Conservation (phyloP, 2,888 invertebrate species). For the Eupeodes luniger region DNA sequence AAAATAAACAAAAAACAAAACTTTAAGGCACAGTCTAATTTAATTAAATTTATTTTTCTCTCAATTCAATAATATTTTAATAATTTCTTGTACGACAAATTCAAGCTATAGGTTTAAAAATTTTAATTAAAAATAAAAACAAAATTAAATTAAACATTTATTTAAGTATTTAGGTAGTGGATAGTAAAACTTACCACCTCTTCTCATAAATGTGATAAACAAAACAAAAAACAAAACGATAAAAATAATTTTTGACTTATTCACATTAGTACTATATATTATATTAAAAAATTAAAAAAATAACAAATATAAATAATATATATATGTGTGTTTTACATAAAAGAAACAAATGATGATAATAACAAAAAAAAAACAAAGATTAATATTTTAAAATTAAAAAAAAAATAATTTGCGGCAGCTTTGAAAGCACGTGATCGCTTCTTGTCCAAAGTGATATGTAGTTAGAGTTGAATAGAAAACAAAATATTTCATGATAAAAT, state of each 20-base stretch:
- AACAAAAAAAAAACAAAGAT: constrained; percentile 16
- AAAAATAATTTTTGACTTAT: constrained; percentile 71
- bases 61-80: constrained; percentile 9
- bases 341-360: constrained; percentile 66
- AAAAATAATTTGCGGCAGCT: constrained; percentile 70
- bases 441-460: constrained; percentile 76
- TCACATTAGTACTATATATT: constrained; percentile 68
- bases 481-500: constrained; percentile 68
- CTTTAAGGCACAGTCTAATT: not conserved
- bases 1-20: not conserved
- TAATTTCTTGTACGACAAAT: constrained; percentile 48
- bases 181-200: constrained; percentile 77
- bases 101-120: constrained; percentile 42
- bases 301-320: constrained; percentile 51
- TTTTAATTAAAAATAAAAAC: not conserved
- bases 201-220: constrained; percentile 75
- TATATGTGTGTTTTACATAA: constrained; percentile 65
- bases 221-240: constrained; percentile 32
- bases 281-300: constrained; percentile 15
- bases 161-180: constrained; percentile 70
- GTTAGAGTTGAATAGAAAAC: constrained; percentile 74
- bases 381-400: constrained; percentile 40
- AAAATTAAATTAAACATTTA: constrained; percentile 20
- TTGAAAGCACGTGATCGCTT: constrained; percentile 73
- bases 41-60: not conserved